phyloP scores from a whole-genome alignment of 2,888 invertebrate genomes.

The Dryobotodes eremita region DNA sequence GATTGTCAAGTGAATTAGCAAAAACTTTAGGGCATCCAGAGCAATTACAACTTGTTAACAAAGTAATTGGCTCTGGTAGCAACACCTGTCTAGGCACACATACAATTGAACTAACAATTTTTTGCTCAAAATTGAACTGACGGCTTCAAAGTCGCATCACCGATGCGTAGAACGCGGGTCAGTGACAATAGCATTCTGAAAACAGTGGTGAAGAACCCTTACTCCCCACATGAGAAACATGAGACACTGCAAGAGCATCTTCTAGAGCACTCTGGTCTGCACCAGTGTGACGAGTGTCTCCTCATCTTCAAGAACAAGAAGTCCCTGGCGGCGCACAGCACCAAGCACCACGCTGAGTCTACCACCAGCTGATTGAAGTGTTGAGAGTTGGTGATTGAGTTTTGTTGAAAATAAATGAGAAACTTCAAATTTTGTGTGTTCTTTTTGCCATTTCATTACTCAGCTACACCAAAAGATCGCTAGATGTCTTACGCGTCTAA shows the following conservation, averaged over 20 bases:
- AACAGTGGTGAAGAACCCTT: no score
- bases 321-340: conserved; percentile 14
- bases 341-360: conserved; percentile 22
- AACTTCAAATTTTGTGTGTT: background rate
- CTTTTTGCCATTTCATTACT: background rate
- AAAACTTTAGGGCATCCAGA: background rate
- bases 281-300: conserved; percentile 46
- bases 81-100: background rate
- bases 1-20: background rate
- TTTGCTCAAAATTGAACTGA: no score
- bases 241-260: conserved; percentile 44
- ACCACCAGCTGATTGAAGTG: conserved; percentile 18
- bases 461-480: no score
- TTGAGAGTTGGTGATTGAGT: background rate
- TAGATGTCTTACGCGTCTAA: no score
- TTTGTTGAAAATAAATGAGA: background rate
- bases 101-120: no score
- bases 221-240: no score
- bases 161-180: no score
- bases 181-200: no score
- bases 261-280: conserved; percentile 23
- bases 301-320: conserved; percentile 53
- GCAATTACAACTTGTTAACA: background rate
- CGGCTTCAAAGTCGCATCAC: no score
- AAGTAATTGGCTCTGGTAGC: background rate